Conservation (phyloP, 1,140 invertebrate species). For the Berghia stephanieae region DNA sequence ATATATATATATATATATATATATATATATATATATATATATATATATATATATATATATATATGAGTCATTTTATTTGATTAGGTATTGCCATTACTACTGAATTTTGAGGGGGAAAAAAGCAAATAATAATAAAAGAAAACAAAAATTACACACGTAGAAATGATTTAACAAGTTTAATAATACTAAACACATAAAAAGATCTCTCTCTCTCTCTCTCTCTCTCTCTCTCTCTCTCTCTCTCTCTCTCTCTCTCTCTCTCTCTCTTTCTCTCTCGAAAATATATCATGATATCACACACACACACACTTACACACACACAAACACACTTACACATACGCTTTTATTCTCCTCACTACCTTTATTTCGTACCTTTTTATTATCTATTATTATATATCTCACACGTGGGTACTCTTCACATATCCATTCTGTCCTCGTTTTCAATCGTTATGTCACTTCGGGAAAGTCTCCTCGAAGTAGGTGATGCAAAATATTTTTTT, state of each 20-base stretch:
- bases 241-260: background rate
- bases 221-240: background rate
- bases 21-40: slow-evolving; percentile 24
- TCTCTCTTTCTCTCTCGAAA: background rate
- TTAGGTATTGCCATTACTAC: too few species aligned
- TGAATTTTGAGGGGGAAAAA: background rate
- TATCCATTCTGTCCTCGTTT: too few species aligned
- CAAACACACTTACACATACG: background rate
- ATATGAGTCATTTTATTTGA: background rate
- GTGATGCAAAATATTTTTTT: too few species aligned
- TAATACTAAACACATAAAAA: background rate
- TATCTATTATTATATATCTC: too few species aligned
- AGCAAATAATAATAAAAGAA: background rate
- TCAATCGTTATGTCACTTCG: too few species aligned
- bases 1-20: slow-evolving; percentile 25
- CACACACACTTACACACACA: background rate
- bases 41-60: slow-evolving; percentile 22
- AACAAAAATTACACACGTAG: background rate
- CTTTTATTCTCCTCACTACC: background rate
- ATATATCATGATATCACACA: background rate
- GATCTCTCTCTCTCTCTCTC: background rate
- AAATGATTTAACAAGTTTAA: background rate
- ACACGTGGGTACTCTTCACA: too few species aligned
- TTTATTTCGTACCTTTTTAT: too few species aligned
- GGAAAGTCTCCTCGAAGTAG: too few species aligned